Evolutionary conservation across 2,888 invertebrate genomes (phyloP).

Genomic region (Galeopsomyia nigrocyanea): DNA sequence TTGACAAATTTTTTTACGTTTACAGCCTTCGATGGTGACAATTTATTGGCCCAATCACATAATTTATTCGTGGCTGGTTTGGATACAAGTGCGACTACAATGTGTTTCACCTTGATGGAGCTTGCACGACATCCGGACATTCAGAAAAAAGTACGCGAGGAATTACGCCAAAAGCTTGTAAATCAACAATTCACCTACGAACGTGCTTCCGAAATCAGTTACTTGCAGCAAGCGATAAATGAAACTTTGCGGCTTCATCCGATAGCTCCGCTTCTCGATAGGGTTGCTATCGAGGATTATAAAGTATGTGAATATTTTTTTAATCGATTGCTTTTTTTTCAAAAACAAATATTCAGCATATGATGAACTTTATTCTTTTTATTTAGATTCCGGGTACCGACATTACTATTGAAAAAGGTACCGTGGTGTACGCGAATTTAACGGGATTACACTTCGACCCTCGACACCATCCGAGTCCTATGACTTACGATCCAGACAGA

Average conservation of each 20-base stretch:
- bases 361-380: too few relatives aligned
- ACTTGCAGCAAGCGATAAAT: constrained; percentile 57
- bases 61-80: constrained; percentile 61
- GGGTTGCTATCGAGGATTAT: constrained; percentile 55
- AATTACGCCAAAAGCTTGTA: constrained; percentile 51
- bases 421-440: constrained; percentile 54
- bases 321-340: too few relatives aligned
- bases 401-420: constrained; percentile 57
- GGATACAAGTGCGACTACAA: constrained; percentile 57
- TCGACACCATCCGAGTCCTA: constrained; percentile 53
- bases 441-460: constrained; percentile 57
- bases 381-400: constrained; percentile 57
- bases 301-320: constrained; percentile 50
- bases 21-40: constrained; percentile 58
- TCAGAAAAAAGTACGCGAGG: constrained; percentile 53
- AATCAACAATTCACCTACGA: constrained; percentile 56
- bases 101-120: too few relatives aligned
- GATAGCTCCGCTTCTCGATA: constrained; percentile 58
- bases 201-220: constrained; percentile 57
- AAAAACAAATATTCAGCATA: too few relatives aligned
- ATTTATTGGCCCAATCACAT: constrained; percentile 57
- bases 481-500: constrained; percentile 58
- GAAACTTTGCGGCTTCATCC: constrained; percentile 61
- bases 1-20: too few relatives aligned
- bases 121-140: constrained; percentile 56